Evolutionary conservation across 2,797 vertebrate species (phyloP).

Genomic region (Orestias chungarensis): DNA sequence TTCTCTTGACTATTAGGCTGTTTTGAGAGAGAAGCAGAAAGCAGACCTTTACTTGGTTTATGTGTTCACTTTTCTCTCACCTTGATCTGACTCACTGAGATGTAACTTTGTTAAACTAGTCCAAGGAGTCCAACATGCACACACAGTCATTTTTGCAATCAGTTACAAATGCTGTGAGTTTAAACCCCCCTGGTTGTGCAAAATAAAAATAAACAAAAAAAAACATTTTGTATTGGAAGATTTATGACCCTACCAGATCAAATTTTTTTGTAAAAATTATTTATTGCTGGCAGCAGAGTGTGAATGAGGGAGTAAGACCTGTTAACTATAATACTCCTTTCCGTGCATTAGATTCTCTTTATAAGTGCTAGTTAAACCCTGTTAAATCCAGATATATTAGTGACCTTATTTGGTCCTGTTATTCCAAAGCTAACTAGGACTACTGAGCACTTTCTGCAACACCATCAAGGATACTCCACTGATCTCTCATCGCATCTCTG

Average conservation of each 20-base stretch:
- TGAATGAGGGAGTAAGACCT: background rate
- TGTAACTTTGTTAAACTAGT: conserved; percentile 12
- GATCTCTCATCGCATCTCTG: conserved; percentile 76
- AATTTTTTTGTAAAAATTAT: conserved; percentile 54
- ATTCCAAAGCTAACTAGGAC: conserved; percentile 70
- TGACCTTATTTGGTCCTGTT: conserved; percentile 54
- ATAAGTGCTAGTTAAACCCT: conserved; percentile 22
- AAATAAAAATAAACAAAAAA: conserved; percentile 43
- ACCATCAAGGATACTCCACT: conserved; percentile 74
- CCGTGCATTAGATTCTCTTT: conserved; percentile 16
- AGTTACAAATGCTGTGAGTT: conserved; percentile 23
- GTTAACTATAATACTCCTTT: conserved; percentile 7
- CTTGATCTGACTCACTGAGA: conserved; percentile 12
- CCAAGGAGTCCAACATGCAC: conserved; percentile 13
- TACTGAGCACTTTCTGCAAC: conserved; percentile 70
- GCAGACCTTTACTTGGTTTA: conserved; percentile 2
- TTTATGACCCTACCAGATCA: conserved; percentile 31
- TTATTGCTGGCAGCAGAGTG: conserved; percentile 45
- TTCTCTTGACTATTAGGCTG: conserved; percentile 14
- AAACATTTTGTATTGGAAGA: conserved; percentile 29
- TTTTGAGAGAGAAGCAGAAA: conserved; percentile 7
- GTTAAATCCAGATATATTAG: conserved; percentile 26
- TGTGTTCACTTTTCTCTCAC: conserved; percentile 1
- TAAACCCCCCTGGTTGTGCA: conserved; percentile 28
- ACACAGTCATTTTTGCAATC: conserved; percentile 27